Evolutionary conservation across 2,797 vertebrate species (phyloP), one percentile per base, ranked within the genome.

Genomic region (Miichthys miiuy): DNA sequence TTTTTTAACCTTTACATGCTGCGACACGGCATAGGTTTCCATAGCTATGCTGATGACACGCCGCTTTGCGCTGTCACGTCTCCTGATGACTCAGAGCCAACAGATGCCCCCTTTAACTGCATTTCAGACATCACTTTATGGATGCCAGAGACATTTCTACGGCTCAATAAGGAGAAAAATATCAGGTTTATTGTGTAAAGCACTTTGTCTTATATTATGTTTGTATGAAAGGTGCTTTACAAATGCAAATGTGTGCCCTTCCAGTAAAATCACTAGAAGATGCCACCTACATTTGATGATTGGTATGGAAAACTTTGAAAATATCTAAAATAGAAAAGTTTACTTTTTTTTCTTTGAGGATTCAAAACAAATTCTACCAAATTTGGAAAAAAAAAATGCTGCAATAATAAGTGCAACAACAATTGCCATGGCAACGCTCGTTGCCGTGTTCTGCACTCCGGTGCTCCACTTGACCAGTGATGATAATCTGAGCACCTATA

Each of bases 391-490:
- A 30, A 34, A 44, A 54, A 48, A 77, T 6, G 34, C 34, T 8
- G 34, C 38, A 54, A 60, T 23, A 12, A 17, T 18, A 66, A 52
- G 48, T 38, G 18, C 13, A 50, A 46, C 38, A 58, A 51, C n/a
- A 65, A 54, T 80, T 1, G 1, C 47, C 38, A 70, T 72, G 68
- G 55, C 54, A 72, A 78, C 47, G 0, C 46, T 20, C 2, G 8
- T 30, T 27, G 16, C 48, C 41, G 6, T 17, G 5, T 34, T 34
- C 38, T 3, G 7, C 23, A 42, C 54, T 18, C 34, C 8, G 8
- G 8, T 38, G 34, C 34, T 27, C 30, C 44, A 52, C 64, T 63
- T 41, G 27, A 60, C 64, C 42, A 25, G 18, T 16, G 54, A 65
- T 60, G 60, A 57, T 57, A 12, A 30, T 30, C 34, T 23, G 1